Base-by-base conservation (phyloP, 2,888 invertebrate genomes). In the Erpobdella octoculata region DNA sequence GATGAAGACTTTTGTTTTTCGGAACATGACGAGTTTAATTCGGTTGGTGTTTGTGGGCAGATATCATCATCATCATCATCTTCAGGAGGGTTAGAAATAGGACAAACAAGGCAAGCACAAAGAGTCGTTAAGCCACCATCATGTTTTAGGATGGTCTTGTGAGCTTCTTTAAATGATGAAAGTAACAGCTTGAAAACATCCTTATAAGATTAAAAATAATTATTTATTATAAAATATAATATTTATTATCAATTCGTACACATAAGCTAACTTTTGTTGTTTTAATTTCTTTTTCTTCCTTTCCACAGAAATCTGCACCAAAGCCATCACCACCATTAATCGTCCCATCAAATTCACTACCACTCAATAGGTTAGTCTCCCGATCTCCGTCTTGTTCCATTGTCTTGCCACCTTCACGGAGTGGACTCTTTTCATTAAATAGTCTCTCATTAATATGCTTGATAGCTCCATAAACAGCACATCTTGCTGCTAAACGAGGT, bases 91-190 rank as follows among this genome's bases (percentile, higher is more conserved):
- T 25, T n/a, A 9, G 41, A 5, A 18, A 74, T 76, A 0, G 83
- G 83, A 59, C 71, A 58, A 67, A 92, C 86, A 31, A 91, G 87
- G 65, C 90, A 90, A 21, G 90, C 89, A 67, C 92, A 92, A 67
- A 92, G 84, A 1, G 92, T 93, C 33, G 92, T 92, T 70, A 92
- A 85, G 82, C 83, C 83, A 15, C 82, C 83, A 83, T 90, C 89
- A 78, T 91, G 89, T 81, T 91, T 88, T 74, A 93, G 84, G 77
- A 92, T 93, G 73, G 90, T 87, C 77, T 89, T 88, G 82, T 92
- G 92, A 8, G 91, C 92, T 73, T 90, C 89, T 84, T 91, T 90
- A 80, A 93, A 89, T 25, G 91, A 89, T 41, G 89, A 86, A 75
- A 92, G 84, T 69, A 93, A 84, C 75, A 89, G 88, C 33, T 89